A percentile compares a stretch with the other conserved stretches of the same genome.
phyloP scores from a whole-genome alignment of 2,888 invertebrate species.

The Drosophila greeni region DNA sequence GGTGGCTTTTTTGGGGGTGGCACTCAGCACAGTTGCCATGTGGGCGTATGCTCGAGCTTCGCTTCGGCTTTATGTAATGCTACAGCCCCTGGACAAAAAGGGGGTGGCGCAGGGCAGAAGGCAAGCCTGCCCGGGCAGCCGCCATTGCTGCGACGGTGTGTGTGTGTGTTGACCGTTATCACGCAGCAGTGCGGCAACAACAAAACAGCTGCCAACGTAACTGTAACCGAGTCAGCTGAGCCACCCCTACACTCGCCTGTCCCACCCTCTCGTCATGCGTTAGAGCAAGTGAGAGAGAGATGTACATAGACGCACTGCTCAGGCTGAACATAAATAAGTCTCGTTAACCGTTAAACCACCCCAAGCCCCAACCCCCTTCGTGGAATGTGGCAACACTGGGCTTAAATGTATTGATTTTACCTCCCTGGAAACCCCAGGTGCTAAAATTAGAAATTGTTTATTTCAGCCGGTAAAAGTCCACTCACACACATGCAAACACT shows the following conservation, averaged over 20 bases:
- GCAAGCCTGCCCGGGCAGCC: conserved; percentile 37
- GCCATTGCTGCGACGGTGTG: conserved; percentile 36
- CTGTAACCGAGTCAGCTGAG: conserved; percentile 56
- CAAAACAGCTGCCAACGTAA: conserved; percentile 63
- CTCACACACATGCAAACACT: conserved; percentile 16
- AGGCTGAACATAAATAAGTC: conserved; percentile 26
- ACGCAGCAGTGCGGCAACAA: conserved; percentile 39
- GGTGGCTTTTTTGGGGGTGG: conserved; percentile 23
- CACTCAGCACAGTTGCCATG: conserved; percentile 41
- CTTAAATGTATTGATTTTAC: conserved; percentile 68
- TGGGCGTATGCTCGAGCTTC: conserved; percentile 41
- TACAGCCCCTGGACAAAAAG: conserved; percentile 20
- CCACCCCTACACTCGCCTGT: conserved; percentile 43
- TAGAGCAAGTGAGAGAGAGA: conserved; percentile 9
- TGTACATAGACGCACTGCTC: conserved; percentile 27
- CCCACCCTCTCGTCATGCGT: conserved; percentile 9
- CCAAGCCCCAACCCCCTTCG: conserved; percentile 26
- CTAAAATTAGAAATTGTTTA: conserved; percentile 58
- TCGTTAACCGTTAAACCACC: conserved; percentile 37
- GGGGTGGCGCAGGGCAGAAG: conserved; percentile 14
- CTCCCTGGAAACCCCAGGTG: conserved; percentile 41
- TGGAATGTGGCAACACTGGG: conserved; percentile 61
- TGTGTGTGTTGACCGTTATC: conserved; percentile 56
- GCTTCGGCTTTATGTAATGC: conserved; percentile 59
- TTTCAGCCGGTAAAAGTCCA: conserved; percentile 47